Evolutionary conservation across 30 jellyfish, hydroid and myxozoan genomes (phyloP).

Genomic region (Chrysaora quinquecirrha): DNA sequence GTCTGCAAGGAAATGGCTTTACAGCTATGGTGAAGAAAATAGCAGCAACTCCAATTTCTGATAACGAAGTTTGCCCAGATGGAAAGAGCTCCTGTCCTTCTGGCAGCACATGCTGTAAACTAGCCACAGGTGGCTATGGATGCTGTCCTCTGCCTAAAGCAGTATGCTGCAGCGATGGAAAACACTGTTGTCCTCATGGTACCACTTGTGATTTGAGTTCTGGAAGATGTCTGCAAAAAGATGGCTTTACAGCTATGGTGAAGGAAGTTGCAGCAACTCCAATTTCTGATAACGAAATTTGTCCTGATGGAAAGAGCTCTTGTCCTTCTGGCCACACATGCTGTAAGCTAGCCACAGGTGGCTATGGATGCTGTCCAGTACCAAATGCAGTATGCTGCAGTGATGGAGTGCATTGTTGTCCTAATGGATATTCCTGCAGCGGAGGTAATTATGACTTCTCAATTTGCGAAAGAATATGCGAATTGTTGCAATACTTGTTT

Average conservation of each 20-base stretch:
- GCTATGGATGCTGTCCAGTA: constrained; percentile 67
- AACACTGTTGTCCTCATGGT: constrained; percentile 78
- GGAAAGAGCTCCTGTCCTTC: constrained; percentile 42
- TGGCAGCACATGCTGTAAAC: constrained; percentile 68
- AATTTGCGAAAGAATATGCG: background rate
- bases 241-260: no score
- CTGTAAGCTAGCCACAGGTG: constrained; percentile 29
- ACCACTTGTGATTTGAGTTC: background rate
- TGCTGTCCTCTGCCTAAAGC: constrained; percentile 76
- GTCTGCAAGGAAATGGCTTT: constrained; percentile 9
- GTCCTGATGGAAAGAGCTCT: constrained; percentile 44
- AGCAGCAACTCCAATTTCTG: constrained; percentile 16
- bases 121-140: constrained; percentile 49
- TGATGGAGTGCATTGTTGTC: constrained; percentile 73
- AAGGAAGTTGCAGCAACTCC: background rate
- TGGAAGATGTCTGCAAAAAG: no score
- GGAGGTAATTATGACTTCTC: background rate
- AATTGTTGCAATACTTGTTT: background rate
- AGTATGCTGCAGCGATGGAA: constrained; percentile 64
- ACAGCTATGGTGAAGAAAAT: constrained; percentile 35
- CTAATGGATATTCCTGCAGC: constrained; percentile 30
- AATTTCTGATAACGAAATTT: background rate
- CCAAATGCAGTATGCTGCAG: constrained; percentile 66
- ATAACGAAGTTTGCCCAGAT: constrained; percentile 53
- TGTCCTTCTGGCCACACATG: constrained; percentile 76